These are phyloP conservation scores for Podargus strigoides DNA, from an alignment of 2,797 vertebrate genomes.

Conservation along the genomic window DNA sequence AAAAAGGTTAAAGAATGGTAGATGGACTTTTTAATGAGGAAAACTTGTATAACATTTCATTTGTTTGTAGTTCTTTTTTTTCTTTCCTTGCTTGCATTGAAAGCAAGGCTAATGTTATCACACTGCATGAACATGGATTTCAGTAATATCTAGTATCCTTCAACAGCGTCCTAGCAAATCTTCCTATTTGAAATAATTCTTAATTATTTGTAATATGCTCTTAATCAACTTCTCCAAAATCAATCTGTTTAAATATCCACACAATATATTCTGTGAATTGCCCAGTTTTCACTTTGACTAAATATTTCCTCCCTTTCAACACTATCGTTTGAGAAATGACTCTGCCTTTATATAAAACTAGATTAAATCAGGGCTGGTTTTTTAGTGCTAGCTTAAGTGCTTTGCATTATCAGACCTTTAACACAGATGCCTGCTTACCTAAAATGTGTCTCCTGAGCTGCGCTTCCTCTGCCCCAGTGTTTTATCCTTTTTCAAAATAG, in stretches of 20 bases:
- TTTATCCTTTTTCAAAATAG: background rate
- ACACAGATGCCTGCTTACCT: background rate
- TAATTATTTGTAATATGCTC: background rate
- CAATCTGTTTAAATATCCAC: background rate
- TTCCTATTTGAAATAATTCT: background rate
- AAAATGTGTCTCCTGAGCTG: background rate
- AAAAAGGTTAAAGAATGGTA: background rate
- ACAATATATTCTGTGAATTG: background rate
- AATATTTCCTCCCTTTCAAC: background rate
- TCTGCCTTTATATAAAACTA: background rate
- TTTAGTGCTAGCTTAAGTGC: background rate
- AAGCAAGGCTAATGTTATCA: background rate
- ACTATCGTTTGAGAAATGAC: background rate
- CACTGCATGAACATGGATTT: background rate
- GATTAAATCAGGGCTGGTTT: background rate
- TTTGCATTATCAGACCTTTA: background rate
- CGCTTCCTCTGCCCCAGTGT: background rate
- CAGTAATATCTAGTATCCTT: background rate
- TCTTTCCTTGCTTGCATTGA: background rate
- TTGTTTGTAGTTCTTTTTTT: background rate
- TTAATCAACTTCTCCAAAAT: background rate
- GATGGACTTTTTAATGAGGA: background rate
- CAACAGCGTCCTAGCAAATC: background rate
- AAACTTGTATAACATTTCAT: background rate
- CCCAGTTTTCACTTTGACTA: background rate